Base-by-base conservation (phyloP, 2,888 invertebrate species). In the Yponomeuta sedellus region DNA sequence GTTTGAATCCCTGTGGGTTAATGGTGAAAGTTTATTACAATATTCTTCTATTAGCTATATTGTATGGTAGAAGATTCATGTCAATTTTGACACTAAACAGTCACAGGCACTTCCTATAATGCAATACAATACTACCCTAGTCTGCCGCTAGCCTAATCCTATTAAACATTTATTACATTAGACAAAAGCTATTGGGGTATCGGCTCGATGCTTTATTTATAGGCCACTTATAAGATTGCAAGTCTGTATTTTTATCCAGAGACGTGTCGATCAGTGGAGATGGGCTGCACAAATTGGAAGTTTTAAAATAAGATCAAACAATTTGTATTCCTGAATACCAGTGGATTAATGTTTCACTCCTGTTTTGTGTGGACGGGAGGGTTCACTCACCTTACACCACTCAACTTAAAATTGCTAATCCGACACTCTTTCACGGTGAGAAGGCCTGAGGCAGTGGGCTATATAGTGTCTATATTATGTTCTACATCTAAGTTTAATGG, bases 141-240 rank as follows among this genome's bases (percentile, higher is more conserved):
- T 77, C 83, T 77, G 85, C 82, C 83, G 82, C 82, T 83, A 83
- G 83, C 83, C 86, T 88, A 88, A 88, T 88, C 88, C 82, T 88
- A 89, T 87, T 88, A 89, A 89, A 88, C 86, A 89, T 90, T 90
- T 89, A 91, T 89, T 90, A 83, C 83, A 88, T 88, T 86, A 88
- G 83, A 85, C 81, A 83, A 87, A 82, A 83, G 83, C 86, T 82
- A 88, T 89, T 79, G 81, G 74, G 80, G 83, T 83, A 85, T 82
- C 78, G 77, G 75, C 66, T 20, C 78, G 68, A 86, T 91, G 88
- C 88, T 87, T 90, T 89, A 90, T 91, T 89, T 89, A 89, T 87
- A 66, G 78, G 81, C 77, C 81, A 78, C 80, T 85, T 85, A 86
- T 82, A 79, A 79, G 83, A 88, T 87, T 88, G 84, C 81, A 83